Evolutionary conservation across 2,888 invertebrate species (phyloP), one percentile per base, ranked within the genome.

Genomic region (Dastarcus helophoroides): DNA sequence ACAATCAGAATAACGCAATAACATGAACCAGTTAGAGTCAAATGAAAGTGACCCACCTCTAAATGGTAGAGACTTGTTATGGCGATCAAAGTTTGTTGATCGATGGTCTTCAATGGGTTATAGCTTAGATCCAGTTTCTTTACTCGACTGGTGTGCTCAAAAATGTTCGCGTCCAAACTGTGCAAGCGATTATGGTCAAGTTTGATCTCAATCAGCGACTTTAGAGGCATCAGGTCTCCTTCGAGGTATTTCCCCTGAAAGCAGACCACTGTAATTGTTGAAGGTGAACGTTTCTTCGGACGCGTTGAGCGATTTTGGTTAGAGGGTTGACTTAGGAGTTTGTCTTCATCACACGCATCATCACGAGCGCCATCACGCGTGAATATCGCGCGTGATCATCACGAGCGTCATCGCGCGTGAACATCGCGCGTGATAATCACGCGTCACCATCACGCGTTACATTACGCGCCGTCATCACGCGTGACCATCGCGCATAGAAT

Each of bases 71-170:
- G 56, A 35, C 72, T 72, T 1, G 71, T 68, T 11, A 89, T 69
- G 0, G 86, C 81, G 0, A 72, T 62, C 1, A 69, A 47, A 0
- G 80, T 77, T 8, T 63, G 64, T 4, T 68, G 62, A 48, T 81
- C 79, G 4, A 86, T 68, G 0, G 70, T 64, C 8, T 64, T 64
- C 8, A 91, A 63, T 0, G 79, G 80, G 58, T 91, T 91, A n/a
- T 73, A 69, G 38, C 74, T 73, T 13, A 91, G 60, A 44, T 72
- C 70, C 26, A 91, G 55, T 8, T 69, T 67, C 41, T 75, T 73
- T 19, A 91, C 52, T 0, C 74, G 68, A 3, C 78, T 57, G 1
- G 54, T 47, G 50, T 89, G 85, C 44, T 80, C 79, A 53, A 91
- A 88, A 2, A 84, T 47, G 50, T 83, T 79, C 28, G 65, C 66